Evolutionary conservation across 2,797 vertebrate genomes (phyloP), one percentile per base, ranked within the genome.

Genomic region (Enteromius anoplus): DNA sequence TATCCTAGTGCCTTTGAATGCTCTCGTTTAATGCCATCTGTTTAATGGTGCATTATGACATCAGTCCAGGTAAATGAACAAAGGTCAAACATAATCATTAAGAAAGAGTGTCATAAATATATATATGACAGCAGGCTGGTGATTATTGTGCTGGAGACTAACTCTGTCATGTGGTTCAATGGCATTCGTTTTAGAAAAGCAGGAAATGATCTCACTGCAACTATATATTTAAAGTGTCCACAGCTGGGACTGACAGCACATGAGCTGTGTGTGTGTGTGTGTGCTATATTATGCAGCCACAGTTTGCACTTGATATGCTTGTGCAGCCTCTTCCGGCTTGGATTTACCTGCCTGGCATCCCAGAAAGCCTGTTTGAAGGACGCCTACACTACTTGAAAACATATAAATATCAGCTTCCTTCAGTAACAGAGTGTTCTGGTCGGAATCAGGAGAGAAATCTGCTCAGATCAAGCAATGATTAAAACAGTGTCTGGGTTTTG

Each of bases 241-340:
- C 93, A 93, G 93, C 93, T 94, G 92, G 91, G 89, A 86, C 85
- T 92, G 92, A 88, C 92, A 92, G 90, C 32, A 29, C 68, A 66
- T 34, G 45, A 26, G 26, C 23, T 8, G 1, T 62, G 78, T 65
- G 71, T 72, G 78, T 65, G 71, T 72, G 70, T 64, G 68, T 2
- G 14, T 26, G 21, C 17, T 66, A 37, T 37, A 40, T 40, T 37
- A 32, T 21, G 21, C 53, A 75, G 42, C 49, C 75, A 71, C 58
- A 17, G 47, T 82, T 66, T 87, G 8, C 40, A 45, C 37, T 80
- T 78, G 75, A 49, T 79, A 71, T 83, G 68, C 72, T 78, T 80
- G 49, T 82, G 51, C 34, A 21, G 32, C 8, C 17, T 65, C 64
- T 19, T 65, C 32, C 2, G 7, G 6, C 29, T 64, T 64, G 26